Evolutionary conservation across 1,140 invertebrate genomes (phyloP), one percentile per base, ranked within the genome.

Genomic region (Augochlora pura): DNA sequence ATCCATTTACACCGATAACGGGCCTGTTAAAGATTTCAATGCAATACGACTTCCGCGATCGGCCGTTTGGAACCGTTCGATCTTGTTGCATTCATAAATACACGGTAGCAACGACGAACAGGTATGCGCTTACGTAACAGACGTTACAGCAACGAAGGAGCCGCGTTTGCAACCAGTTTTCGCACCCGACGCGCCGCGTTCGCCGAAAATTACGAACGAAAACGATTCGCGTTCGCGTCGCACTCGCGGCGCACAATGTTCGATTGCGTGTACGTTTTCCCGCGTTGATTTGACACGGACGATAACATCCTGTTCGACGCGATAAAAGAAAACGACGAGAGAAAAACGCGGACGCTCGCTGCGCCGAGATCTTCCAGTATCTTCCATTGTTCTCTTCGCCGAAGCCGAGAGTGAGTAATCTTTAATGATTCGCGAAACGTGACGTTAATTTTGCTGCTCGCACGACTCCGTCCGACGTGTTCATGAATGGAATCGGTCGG

Each of bases 271-370:
- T 75, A 59, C 49, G 46, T 76, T 52, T n/a, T 76, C 68, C 46
- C 74, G 21, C 16, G 73, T 8, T 23, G 23, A 49, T 21, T 38
- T 52, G 25, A 27, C 71, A 32, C 63, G 9, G n/a, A 23, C 21
- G 16, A 27, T 39, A 70, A n/a, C 42, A 77, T 70, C 75, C 66
- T 77, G 74, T 16, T 67, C 62, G 21, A 39, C 14, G 38, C 42
- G 59, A 77, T 70, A 42, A 66, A 77, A 49, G 32, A 32, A 32
- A 32, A 32, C n/a, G n/a, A n/a, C n/a, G n/a, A 32, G 4, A 32
- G 52, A 77, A 42, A 63, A 70, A 42, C 57, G 8, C 25, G 2
- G 23, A 6, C 39, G 23, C 32, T n/a, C 32, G 62, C n/a, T n/a
- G 42, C 16, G 67, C 27, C 64, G 23, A 14, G 14, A 25, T 67